Conservation (phyloP, 2,113 vertebrate genomes). For the Tachysurus fulvidraco region DNA sequence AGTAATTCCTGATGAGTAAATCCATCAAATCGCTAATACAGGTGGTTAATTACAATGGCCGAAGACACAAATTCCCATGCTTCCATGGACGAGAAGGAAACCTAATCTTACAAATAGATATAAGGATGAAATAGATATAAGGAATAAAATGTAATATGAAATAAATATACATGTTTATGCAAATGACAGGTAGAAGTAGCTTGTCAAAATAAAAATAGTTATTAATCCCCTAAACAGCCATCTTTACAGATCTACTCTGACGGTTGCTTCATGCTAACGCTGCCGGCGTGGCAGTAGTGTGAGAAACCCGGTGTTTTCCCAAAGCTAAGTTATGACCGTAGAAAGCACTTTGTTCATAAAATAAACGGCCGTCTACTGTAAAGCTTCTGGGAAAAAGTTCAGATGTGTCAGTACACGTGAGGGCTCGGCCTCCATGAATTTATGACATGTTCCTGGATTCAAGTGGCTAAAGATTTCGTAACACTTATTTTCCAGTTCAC, state of each 20-base stretch:
- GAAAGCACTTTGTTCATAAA: slow-evolving; percentile 52
- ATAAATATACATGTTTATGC: neutral
- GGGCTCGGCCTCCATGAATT: slow-evolving; percentile 64
- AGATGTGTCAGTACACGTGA: slow-evolving; percentile 58
- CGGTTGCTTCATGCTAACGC: neutral
- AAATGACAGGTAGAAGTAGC: neutral
- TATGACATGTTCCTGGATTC: slow-evolving; percentile 61
- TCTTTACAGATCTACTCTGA: neutral
- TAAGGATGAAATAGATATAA: neutral
- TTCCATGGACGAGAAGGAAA: neutral
- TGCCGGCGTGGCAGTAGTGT: neutral
- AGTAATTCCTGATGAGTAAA: too few species aligned
- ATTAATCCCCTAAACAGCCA: neutral
- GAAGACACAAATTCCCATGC: neutral
- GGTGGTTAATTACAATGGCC: neutral
- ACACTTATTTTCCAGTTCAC: slow-evolving; percentile 58
- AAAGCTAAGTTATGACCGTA: slow-evolving; percentile 22
- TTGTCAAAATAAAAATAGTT: neutral
- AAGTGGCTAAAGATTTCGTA: slow-evolving; percentile 61
- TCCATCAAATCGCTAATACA: too few species aligned
- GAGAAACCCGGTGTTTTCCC: neutral
- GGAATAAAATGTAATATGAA: too few species aligned
- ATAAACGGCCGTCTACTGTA: slow-evolving; percentile 58
- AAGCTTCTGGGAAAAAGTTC: slow-evolving; percentile 68
- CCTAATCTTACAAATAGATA: neutral